These are phyloP conservation scores for Oxyteleia sp. DNA, from an alignment of 2,888 invertebrate species.

Conservation along the genomic window DNA sequence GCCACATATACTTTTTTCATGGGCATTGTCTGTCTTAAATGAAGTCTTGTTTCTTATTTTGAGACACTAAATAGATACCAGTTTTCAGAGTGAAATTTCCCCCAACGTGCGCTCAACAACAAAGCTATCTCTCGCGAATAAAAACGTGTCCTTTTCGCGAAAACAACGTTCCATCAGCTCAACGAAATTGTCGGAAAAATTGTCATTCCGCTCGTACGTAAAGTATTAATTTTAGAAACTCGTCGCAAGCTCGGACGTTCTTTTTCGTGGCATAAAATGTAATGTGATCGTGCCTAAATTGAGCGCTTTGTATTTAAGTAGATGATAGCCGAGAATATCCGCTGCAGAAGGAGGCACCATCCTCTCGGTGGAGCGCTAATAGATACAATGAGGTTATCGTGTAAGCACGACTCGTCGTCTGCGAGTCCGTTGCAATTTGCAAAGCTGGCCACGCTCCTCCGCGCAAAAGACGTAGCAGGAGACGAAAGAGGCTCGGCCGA, in stretches of 20 bases:
- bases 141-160: no score
- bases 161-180: no score
- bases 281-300: constrained; percentile 70
- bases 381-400: constrained; percentile 69
- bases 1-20: no score
- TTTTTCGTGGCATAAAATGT: constrained; percentile 59
- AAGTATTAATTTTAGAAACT: constrained; percentile 46
- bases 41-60: no score
- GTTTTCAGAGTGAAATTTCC: no score
- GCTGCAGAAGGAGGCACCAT: constrained; percentile 63
- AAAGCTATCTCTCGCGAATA: no score
- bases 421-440: constrained; percentile 54
- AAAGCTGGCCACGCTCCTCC: constrained; percentile 37
- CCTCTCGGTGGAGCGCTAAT: constrained; percentile 61
- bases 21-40: no score
- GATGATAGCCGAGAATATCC: constrained; percentile 74
- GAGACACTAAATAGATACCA: no score
- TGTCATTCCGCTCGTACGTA: constrained; percentile 15
- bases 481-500: background rate
- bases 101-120: no score
- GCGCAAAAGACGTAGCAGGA: background rate
- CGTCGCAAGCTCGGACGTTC: constrained; percentile 11
- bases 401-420: constrained; percentile 57
- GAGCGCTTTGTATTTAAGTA: constrained; percentile 75
- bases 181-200: background rate